Evolutionary conservation across 2,113 vertebrate genomes (phyloP), one percentile per base, ranked within the genome.

Genomic region (Solea solea): DNA sequence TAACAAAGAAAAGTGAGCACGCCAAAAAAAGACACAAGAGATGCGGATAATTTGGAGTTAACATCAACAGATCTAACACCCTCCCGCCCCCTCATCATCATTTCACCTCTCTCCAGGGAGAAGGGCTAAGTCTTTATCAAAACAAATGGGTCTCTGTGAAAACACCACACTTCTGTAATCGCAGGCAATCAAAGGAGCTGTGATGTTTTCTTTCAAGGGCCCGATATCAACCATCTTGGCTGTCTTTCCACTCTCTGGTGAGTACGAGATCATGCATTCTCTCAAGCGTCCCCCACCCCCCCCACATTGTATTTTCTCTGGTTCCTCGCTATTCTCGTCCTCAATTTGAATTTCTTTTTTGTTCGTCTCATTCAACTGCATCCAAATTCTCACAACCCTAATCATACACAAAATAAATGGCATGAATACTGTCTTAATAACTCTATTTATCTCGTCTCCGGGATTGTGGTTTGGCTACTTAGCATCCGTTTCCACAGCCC

Each of bases 101-200:
- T 63, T 80, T 75, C 55, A 72, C 75, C 46, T 64, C 60, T 80
- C 77, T 64, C 76, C 54, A 57, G 77, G 68, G 78, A 52, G 21
- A 13, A 49, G 46, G 55, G 64, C 84, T 64, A 58, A 66, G 58
- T 83, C 57, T 86, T 85, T 85, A 80, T 83, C 65, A 82, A 88
- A 88, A 88, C 72, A 89, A 88, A 90, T 77, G 75, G 68, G 55
- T 80, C 76, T 83, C 72, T 74, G 71, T 60, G 66, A 88, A 89
- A 88, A 82, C 64, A 72, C 78, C 76, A 63, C 82, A 81, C 80
- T 89, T 80, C 68, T 85, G 74, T 77, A 86, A 89, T 89, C 76
- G 69, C 72, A 72, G 40, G 53, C 78, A 83, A 74, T 89, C 84
- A 84, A 63, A 85, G 65, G 71, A 76, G 70, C 76, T 76, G 59